Conservation (phyloP, 2,113 vertebrate species). For the Microcebus lehilahytsara region DNA sequence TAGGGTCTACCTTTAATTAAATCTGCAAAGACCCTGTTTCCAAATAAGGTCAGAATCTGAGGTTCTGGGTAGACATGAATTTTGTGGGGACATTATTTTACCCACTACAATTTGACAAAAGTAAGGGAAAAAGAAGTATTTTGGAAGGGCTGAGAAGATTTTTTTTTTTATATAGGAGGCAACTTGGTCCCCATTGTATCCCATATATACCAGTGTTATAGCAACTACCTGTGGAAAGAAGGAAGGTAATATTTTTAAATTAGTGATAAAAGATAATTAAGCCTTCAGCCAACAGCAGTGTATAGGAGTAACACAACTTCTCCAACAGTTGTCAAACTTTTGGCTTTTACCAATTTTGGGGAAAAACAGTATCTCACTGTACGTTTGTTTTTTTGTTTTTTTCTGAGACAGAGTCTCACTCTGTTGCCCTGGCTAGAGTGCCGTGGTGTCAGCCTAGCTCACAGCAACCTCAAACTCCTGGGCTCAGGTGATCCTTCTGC, state of each 20-base stretch:
- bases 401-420: no score
- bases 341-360: background rate
- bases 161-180: background rate
- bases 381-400: no score
- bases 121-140: background rate
- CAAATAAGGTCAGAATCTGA: slow-evolving; percentile 35
- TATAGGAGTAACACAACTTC: background rate
- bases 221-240: slow-evolving; percentile 17
- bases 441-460: no score
- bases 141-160: background rate
- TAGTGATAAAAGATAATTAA: background rate
- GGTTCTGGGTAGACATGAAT: background rate
- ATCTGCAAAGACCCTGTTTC: slow-evolving; percentile 18
- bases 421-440: no score
- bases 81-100: background rate
- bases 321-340: background rate
- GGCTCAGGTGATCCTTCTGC: no score
- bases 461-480: no score
- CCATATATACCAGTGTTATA: background rate
- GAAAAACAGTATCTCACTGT: background rate
- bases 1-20: background rate
- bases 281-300: background rate
- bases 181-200: background rate
- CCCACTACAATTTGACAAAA: background rate
- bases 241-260: slow-evolving; percentile 42